Evolutionary conservation across 2,113 vertebrate species (phyloP).

Genomic region (Colossoma macropomum): DNA sequence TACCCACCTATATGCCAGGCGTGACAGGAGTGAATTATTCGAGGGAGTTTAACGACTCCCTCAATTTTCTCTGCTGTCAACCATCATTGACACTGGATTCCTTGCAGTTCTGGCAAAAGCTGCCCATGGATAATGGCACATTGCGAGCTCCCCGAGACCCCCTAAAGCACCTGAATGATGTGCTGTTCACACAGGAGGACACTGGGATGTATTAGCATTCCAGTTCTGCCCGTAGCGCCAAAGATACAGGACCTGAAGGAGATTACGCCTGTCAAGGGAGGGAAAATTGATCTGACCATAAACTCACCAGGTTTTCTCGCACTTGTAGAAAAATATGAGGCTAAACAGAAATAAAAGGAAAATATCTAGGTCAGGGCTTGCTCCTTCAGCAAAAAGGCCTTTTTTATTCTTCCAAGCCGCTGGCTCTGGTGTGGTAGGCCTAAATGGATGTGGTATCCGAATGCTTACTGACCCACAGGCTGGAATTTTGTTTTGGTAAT

Average conservation of each 20-base stretch:
- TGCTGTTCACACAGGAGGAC: conserved; percentile 22
- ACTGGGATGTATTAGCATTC: conserved; percentile 32
- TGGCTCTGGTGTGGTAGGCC: not conserved
- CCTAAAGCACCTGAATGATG: conserved; percentile 36
- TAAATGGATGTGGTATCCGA: not conserved
- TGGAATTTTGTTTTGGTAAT: conserved; percentile 23
- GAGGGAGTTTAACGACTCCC: conserved; percentile 42
- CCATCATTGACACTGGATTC: conserved; percentile 5
- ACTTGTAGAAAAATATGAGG: conserved; percentile 8
- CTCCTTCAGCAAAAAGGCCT: not conserved
- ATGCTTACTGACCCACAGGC: not conserved
- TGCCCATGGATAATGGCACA: conserved; percentile 9
- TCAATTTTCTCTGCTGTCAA: conserved; percentile 43
- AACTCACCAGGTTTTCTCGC: conserved; percentile 39
- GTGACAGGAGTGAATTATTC: conserved; percentile 52
- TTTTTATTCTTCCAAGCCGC: not conserved
- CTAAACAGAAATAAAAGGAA: conserved; percentile 7
- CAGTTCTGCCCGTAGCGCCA: not conserved
- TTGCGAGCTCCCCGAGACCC: conserved; percentile 46
- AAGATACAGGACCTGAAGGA: conserved; percentile 20
- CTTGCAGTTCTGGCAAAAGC: conserved; percentile 29
- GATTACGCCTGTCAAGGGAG: conserved; percentile 32
- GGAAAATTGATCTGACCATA: conserved; percentile 47
- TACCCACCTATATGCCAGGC: conserved; percentile 53
- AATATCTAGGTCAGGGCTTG: conserved; percentile 26